A percentile compares a stretch with the other conserved stretches of the same genome.
Evolutionary conservation across 2,888 invertebrate genomes (phyloP).

Genomic region (Drosophila picticornis): DNA sequence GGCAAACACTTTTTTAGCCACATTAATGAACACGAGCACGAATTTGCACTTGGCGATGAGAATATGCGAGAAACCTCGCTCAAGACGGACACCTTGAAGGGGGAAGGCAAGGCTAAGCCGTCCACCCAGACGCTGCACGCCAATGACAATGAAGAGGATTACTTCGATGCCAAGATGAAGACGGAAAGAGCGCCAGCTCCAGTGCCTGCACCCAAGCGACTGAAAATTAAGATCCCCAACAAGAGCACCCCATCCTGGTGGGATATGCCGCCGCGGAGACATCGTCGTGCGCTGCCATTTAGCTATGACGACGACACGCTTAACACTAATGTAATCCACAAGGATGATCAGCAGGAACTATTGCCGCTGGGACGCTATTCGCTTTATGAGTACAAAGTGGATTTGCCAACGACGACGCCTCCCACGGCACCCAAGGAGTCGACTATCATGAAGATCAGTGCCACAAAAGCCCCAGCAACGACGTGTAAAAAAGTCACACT

Average conservation of each 20-base stretch:
- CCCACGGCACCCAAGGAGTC: conserved; percentile 30
- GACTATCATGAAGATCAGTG: conserved; percentile 56
- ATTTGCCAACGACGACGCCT: conserved; percentile 24
- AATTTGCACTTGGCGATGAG: conserved; percentile 37
- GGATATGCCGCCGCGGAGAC: conserved; percentile 66
- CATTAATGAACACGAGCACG: conserved; percentile 50
- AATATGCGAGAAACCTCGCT: conserved; percentile 13
- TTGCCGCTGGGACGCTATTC: conserved; percentile 52
- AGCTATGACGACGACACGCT: conserved; percentile 44
- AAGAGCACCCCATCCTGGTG: conserved; percentile 74
- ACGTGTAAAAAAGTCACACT: conserved; percentile 24
- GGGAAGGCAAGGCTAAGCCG: neutral
- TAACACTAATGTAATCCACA: conserved; percentile 73
- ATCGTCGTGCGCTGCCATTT: conserved; percentile 50
- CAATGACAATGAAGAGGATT: conserved; percentile 47
- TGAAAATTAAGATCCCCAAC: conserved; percentile 24
- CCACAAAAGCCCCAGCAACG: neutral
- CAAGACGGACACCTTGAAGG: neutral
- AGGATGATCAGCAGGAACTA: conserved; percentile 62
- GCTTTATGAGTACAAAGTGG: conserved; percentile 61
- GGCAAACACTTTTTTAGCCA: conserved; percentile 68
- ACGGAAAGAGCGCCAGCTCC: neutral
- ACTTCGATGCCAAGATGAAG: conserved; percentile 50
- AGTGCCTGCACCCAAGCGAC: conserved; percentile 21
- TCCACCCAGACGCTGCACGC: neutral